Evolutionary conservation across 2,113 vertebrate species (phyloP).

Genomic region (Parus major): DNA sequence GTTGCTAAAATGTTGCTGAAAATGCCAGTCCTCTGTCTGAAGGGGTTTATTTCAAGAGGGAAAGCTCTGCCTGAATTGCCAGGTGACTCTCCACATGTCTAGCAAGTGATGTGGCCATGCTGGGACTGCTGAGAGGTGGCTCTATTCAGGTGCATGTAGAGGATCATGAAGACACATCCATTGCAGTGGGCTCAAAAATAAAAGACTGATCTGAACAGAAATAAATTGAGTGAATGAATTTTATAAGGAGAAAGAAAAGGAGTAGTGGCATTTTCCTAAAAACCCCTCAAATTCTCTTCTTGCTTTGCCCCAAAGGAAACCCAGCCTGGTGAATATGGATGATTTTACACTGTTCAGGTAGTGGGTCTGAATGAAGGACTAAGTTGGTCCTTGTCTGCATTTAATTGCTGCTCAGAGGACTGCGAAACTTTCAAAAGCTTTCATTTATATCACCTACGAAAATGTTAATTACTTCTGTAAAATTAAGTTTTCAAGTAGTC

Average conservation of each 20-base stretch:
- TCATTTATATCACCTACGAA: neutral
- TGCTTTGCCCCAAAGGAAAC: neutral
- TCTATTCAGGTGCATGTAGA: fast-evolving
- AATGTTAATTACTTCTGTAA: neutral
- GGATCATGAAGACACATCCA: neutral
- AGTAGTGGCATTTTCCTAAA: neutral
- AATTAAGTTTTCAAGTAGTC: neutral
- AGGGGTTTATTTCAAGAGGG: neutral
- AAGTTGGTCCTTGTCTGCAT: neutral
- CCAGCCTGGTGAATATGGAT: neutral
- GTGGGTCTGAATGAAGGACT: neutral
- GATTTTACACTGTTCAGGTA: neutral
- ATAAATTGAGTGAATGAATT: neutral
- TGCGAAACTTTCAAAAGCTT: neutral
- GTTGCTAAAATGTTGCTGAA: neutral
- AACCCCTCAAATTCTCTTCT: neutral
- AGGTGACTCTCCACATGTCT: fast-evolving
- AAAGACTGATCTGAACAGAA: neutral
- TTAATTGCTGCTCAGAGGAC: neutral
- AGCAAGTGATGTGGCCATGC: fast-evolving
- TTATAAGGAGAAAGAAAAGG: neutral
- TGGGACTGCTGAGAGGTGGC: neutral
- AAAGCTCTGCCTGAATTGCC: neutral
- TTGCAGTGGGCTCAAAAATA: neutral
- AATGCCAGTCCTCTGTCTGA: neutral